Percentiles rank a stretch among this genome's conserved stretches.
These are phyloP conservation scores for Scotopteryx bipunctaria DNA, from an alignment of 2,888 invertebrate genomes.

Conservation along the genomic window DNA sequence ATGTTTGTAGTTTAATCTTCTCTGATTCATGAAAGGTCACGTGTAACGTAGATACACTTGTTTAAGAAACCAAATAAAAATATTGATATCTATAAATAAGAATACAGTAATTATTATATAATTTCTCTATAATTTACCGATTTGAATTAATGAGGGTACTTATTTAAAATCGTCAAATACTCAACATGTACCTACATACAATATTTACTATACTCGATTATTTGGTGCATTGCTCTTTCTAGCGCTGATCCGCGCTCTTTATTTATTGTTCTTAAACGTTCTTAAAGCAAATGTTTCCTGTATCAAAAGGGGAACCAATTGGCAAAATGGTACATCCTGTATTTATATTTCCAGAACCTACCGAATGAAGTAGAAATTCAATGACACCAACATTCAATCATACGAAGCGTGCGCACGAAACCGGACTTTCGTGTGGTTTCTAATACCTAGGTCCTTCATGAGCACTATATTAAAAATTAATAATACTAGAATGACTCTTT, in stretches of 20 bases:
- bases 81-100: too few species aligned
- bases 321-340: slow-evolving; percentile 71
- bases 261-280: slow-evolving; percentile 46
- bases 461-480: too few species aligned
- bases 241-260: not conserved
- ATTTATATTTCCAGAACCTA: slow-evolving; percentile 17
- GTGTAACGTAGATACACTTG: not conserved
- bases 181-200: too few species aligned
- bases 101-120: too few species aligned
- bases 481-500: too few species aligned
- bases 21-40: not conserved
- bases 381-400: not conserved
- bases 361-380: slow-evolving; percentile 1
- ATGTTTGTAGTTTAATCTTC: not conserved
- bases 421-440: too few species aligned
- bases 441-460: too few species aligned
- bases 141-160: too few species aligned
- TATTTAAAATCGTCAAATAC: too few species aligned
- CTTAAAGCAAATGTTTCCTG: slow-evolving; percentile 64
- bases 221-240: not conserved
- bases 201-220: too few species aligned
- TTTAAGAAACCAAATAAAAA: too few species aligned
- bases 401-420: not conserved
- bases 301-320: slow-evolving; percentile 67
- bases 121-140: too few species aligned